Conservation (phyloP, 2,888 invertebrate species). For the Rutpela maculata region DNA sequence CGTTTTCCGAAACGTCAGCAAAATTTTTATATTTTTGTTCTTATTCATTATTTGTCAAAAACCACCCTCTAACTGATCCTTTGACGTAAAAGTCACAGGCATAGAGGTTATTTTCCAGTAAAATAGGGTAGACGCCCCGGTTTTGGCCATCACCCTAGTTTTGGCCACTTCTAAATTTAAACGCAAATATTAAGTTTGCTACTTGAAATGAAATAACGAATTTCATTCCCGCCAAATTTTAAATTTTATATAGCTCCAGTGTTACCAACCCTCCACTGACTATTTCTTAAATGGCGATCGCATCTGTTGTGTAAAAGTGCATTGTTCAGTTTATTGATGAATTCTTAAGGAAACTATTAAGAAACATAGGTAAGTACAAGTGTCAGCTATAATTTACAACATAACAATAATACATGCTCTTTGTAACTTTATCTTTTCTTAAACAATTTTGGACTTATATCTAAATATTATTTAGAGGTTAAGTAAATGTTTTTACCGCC, state of each 20-base stretch:
- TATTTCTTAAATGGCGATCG: background rate
- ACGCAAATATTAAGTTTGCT: slow-evolving; percentile 1
- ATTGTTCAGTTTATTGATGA: background rate
- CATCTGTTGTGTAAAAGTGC: slow-evolving; percentile 2
- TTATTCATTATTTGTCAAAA: too few species aligned
- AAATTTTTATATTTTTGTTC: too few species aligned
- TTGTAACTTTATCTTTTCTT: slow-evolving; percentile 5
- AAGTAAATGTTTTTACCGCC: slow-evolving; percentile 8
- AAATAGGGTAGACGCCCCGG: slow-evolving; percentile 24
- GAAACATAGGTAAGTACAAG: slow-evolving; percentile 23
- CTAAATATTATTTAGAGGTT: slow-evolving; percentile 8
- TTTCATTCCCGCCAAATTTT: background rate
- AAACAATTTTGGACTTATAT: background rate
- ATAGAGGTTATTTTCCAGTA: too few species aligned
- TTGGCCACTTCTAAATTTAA: slow-evolving; percentile 26
- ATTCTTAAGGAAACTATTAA: slow-evolving; percentile 20
- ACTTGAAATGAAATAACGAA: background rate
- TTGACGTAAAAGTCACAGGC: too few species aligned
- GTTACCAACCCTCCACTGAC: background rate
- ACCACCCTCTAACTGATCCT: too few species aligned
- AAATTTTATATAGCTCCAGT: background rate
- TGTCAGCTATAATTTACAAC: background rate
- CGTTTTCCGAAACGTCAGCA: too few species aligned
- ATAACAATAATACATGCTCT: background rate
- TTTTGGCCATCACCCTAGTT: slow-evolving; percentile 23